Evolutionary conservation across 2,888 invertebrate species (phyloP).

Genomic region (Idaea dimidiata): DNA sequence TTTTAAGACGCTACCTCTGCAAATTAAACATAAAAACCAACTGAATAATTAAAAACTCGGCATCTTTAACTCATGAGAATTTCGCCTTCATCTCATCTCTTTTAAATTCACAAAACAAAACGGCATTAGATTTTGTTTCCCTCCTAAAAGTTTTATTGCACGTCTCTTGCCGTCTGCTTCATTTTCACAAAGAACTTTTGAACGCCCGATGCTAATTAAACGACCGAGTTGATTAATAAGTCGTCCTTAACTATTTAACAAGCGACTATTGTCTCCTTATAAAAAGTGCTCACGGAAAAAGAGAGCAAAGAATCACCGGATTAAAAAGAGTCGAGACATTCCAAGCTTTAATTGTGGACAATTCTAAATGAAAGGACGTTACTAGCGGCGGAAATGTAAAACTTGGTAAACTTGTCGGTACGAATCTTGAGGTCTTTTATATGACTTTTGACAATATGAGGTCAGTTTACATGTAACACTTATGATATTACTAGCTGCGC

Average conservation of each 20-base stretch:
- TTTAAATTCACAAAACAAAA: slow-evolving; percentile 11
- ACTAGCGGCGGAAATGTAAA: slow-evolving; percentile 59
- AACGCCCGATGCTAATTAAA: slow-evolving; percentile 61
- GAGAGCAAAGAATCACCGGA: slow-evolving; percentile 54
- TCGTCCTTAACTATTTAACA: slow-evolving; percentile 67
- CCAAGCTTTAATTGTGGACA: slow-evolving; percentile 75
- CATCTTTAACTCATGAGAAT: background rate
- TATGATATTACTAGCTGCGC: too few relatives aligned
- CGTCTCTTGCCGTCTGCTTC: slow-evolving; percentile 28
- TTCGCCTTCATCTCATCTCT: background rate
- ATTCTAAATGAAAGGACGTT: slow-evolving; percentile 59
- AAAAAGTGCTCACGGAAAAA: slow-evolving; percentile 55
- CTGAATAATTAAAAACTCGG: background rate
- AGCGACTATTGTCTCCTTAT: slow-evolving; percentile 65
- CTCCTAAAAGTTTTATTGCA: slow-evolving; percentile 35
- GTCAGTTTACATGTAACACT: too few relatives aligned
- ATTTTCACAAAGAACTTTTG: slow-evolving; percentile 48
- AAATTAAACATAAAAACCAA: background rate
- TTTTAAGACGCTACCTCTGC: background rate
- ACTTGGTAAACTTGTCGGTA: slow-evolving; percentile 30
- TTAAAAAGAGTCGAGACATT: slow-evolving; percentile 68
- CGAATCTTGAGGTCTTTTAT: background rate
- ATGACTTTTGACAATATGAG: too few relatives aligned
- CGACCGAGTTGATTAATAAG: slow-evolving; percentile 68
- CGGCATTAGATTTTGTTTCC: slow-evolving; percentile 19